A percentile compares a stretch with the other conserved stretches of the same genome.
Conservation (phyloP, 2,888 invertebrate species). For the Cosmia pyralina region DNA sequence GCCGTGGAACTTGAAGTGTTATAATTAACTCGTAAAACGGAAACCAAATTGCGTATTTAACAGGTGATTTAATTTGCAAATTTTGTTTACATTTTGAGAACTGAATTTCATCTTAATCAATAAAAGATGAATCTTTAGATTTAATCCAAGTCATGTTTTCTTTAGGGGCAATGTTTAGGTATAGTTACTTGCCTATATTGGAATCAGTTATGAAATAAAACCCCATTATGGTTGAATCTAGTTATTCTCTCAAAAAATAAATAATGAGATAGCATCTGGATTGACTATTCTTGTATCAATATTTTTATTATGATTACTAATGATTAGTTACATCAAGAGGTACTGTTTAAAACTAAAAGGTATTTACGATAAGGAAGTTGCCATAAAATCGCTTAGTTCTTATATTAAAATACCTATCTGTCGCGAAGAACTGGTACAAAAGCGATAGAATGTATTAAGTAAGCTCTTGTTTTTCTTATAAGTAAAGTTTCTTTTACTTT, state of each 20-base stretch:
- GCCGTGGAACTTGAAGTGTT: constrained; percentile 51
- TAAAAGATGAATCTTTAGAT: constrained; percentile 14
- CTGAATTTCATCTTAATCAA: constrained; percentile 20
- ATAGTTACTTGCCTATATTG: constrained; percentile 16
- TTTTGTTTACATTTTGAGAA: constrained; percentile 31
- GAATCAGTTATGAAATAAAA: constrained; percentile 12
- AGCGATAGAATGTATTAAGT: constrained; percentile 58
- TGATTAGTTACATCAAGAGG: constrained; percentile 27
- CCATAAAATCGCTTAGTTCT: constrained; percentile 64
- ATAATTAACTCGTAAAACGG: constrained; percentile 41
- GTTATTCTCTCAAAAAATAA: constrained; percentile 13
- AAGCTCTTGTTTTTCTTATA: constrained; percentile 44
- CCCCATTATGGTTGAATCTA: constrained; percentile 7
- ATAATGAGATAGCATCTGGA: constrained; percentile 16
- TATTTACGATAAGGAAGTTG: constrained; percentile 58
- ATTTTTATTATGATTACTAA: constrained; percentile 15
- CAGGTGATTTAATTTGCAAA: constrained; percentile 43
- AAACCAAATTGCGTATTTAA: constrained; percentile 47
- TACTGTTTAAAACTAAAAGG: constrained; percentile 39
- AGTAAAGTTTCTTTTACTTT: constrained; percentile 33
- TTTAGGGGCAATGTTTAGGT: constrained; percentile 14
- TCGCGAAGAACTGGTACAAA: constrained; percentile 59
- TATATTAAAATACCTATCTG: constrained; percentile 58
- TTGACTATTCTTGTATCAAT: constrained; percentile 24
- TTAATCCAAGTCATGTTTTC: constrained; percentile 22